These are phyloP conservation scores for Erythrocercus mccallii DNA, from an alignment of 2,113 vertebrate genomes.

Conservation along the genomic window DNA sequence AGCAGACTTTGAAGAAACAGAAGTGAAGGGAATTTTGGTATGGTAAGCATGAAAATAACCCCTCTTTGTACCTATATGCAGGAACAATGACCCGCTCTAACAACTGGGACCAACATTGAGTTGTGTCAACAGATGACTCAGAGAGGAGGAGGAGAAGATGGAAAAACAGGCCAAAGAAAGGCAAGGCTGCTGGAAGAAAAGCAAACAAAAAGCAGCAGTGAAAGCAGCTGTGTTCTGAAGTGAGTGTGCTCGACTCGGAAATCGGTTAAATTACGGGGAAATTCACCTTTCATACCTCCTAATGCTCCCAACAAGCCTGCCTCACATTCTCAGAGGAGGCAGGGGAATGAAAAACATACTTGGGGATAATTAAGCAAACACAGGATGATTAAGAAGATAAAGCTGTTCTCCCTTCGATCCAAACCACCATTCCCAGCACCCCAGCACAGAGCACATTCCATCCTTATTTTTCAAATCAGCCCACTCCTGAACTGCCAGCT, in stretches of 20 bases:
- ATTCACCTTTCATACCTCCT: constrained; percentile 10
- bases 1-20: background rate
- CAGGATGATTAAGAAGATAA: background rate
- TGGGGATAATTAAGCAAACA: constrained; percentile 29
- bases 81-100: background rate
- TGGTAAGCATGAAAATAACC: background rate
- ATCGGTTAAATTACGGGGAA: background rate
- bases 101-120: background rate
- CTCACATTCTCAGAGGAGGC: background rate
- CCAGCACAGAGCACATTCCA: constrained; percentile 30
- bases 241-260: background rate
- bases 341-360: constrained; percentile 1
- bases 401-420: background rate
- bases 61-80: background rate
- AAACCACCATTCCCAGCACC: background rate
- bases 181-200: constrained; percentile 46
- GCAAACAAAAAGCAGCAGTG: constrained; percentile 40
- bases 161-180: constrained; percentile 49
- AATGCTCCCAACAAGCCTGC: background rate
- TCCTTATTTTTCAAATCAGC: constrained; percentile 22
- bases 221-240: constrained; percentile 30
- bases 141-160: constrained; percentile 40
- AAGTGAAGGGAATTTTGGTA: background rate
- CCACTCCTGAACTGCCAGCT: background rate
- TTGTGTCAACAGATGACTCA: constrained; percentile 61